These are phyloP conservation scores for Protonibea diacanthus DNA, from an alignment of 2,797 vertebrate genomes.

Conservation along the genomic window DNA sequence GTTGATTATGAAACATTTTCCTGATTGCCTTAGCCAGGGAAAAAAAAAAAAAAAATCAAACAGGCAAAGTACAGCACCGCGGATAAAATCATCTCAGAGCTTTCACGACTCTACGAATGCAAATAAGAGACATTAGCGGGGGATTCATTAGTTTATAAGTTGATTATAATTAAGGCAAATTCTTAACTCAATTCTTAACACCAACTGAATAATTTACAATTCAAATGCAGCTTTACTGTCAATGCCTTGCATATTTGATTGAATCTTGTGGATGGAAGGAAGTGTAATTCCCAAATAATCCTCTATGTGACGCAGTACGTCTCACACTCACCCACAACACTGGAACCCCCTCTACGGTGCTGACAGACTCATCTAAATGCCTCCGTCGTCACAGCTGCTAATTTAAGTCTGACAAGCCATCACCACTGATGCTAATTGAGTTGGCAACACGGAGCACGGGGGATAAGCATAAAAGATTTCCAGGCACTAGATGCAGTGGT, in stretches of 20 bases:
- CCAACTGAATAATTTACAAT: neutral
- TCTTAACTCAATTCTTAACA: neutral
- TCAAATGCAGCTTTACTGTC: conserved; percentile 13
- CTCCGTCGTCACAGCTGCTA: conserved; percentile 60
- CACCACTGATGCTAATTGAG: conserved; percentile 70
- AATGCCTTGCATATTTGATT: neutral
- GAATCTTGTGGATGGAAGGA: neutral
- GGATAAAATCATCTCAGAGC: neutral
- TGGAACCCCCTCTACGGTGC: neutral
- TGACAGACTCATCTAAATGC: conserved; percentile 42
- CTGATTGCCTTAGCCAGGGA: conserved; percentile 47
- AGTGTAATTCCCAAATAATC: conserved; percentile 20
- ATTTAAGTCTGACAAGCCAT: conserved; percentile 59
- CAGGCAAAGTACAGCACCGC: conserved; percentile 8
- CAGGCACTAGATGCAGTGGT: conserved; percentile 7
- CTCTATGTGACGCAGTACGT: conserved; percentile 29
- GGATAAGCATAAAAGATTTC: conserved; percentile 50
- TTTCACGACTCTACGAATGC: neutral
- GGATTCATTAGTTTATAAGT: conserved; percentile 5
- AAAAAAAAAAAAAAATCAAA: neutral
- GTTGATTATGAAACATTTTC: conserved; percentile 58
- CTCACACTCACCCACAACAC: conserved; percentile 18
- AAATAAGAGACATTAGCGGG: neutral
- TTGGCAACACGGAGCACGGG: conserved; percentile 51
- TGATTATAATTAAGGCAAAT: conserved; percentile 5